Evolutionary conservation across 53 echinoderm and acorn worm species (phyloP), one percentile per base, ranked within the genome.

Genomic region (Stichopus horrens): DNA sequence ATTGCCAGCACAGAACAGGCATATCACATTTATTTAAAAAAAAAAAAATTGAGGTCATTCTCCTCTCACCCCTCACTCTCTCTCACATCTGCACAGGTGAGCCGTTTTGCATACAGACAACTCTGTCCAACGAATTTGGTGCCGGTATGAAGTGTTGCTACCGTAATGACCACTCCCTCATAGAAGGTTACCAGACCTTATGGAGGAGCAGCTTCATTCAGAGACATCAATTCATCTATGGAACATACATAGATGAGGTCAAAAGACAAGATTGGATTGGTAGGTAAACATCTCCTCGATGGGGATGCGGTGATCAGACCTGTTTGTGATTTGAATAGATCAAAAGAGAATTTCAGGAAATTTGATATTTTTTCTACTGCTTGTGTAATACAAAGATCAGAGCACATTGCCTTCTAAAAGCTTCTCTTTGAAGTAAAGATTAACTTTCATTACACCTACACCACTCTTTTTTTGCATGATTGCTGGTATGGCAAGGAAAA

Each of bases 61-160:
- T 68, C 3, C 71, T 16, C 71, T 16, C 13, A 3, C 13, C 13
- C 13, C 71, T 37, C 37, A 37, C 37, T 37, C 37, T 37, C 37
- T 37, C 37, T 37, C 37, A 37, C 37, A 37, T 37, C 37, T 37
- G 37, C 0, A 63, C 79, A 86, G 90, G 79, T 60, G 60, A 74
- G 57, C 58, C 76, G 51, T 90, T 86, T 52, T 58, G 76, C 11
- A 74, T 63, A 13, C 76, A 86, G 37, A 76, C 86, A 37, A 87
- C 74, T 22, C 65, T 86, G 14, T 74, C 86, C 16, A 77, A 55
- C 55, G 81, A 66, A 9, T 76, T 23, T 6, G 86, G 86, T 11
- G 90, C 90, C 59, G 90, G 90, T 8, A 86, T 86, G 86, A 76
- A 74, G 21, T 90, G 90, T 58, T 86, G 90, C 11, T 90, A 90